Evolutionary conservation across 2,797 vertebrate genomes (phyloP), one percentile per base, ranked within the genome.

Genomic region (Yasuhikotakia modesta): DNA sequence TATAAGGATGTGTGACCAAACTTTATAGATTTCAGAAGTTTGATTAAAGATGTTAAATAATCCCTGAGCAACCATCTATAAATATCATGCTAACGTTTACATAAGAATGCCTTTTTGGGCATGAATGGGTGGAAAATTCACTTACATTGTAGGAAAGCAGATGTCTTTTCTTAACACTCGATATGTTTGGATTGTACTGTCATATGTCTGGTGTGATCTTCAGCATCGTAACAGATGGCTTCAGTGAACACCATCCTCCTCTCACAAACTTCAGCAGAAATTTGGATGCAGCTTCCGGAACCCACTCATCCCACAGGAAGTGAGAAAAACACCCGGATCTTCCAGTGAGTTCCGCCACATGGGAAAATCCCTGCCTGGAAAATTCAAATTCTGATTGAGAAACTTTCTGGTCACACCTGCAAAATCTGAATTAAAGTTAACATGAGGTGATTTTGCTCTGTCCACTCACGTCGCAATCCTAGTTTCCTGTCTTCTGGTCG

Each of bases 181-280:
- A 10, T 11, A 43, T 10, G 8, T 43, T 10, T 43, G 39, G 39
- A 11, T 11, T 43, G 39, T 43, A 43, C 13, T 72, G 67, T 75
- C 67, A 53, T 22, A 39, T 43, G 39, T 43, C 10, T 1, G 8
- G 10, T 2, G 12, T 53, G 63, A 79, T 55, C 52, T 70, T 70
- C 24, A 39, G 11, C 21, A 19, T 68, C 32, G 0, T 22, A 64
- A 39, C 72, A 79, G 77, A 76, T 79, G 73, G 81, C 63, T 76
- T 46, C 63, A 8, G 2, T 24, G 12, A 60, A 55, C 52, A 52
- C 67, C 78, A 35, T 27, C 35, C 61, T 73, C 58, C 73, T 24
- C 55, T 43, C 45, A 10, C 39, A 53, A 52, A 58, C 53, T 58
- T 76, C 71, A 24, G 55, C 24, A 19, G 32, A 48, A 43, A 43